phyloP scores from a whole-genome alignment of 2,888 invertebrate genomes.

The Drosophila infuscata region DNA sequence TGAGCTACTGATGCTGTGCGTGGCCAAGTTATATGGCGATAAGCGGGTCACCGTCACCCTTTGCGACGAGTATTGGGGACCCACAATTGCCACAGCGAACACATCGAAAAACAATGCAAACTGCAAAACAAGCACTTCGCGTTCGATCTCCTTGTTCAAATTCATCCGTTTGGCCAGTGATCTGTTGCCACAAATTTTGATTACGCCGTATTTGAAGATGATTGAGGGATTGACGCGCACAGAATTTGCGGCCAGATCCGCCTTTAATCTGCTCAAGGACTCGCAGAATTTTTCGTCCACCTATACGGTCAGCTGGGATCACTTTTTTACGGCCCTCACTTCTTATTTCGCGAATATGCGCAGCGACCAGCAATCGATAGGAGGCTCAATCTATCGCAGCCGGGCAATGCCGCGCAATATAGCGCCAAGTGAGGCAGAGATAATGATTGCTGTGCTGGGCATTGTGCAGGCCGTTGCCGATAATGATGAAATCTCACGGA shows the following conservation, averaged over 20 bases:
- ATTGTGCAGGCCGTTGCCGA: constrained; percentile 92
- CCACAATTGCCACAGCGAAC: constrained; percentile 68
- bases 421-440: constrained; percentile 93
- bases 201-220: constrained; percentile 95
- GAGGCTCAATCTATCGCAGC: constrained; percentile 88
- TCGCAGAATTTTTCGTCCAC: constrained; percentile 86
- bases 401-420: constrained; percentile 87
- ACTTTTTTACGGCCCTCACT: constrained; percentile 92
- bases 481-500: constrained; percentile 92
- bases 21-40: constrained; percentile 91
- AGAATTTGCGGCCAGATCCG: constrained; percentile 91
- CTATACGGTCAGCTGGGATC: constrained; percentile 91
- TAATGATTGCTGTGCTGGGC: constrained; percentile 92
- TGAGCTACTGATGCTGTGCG: constrained; percentile 92
- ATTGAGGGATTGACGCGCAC: constrained; percentile 92
- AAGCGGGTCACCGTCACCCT: constrained; percentile 90
- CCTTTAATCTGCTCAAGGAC: constrained; percentile 91
- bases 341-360: constrained; percentile 90
- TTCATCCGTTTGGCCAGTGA: constrained; percentile 96
- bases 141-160: constrained; percentile 93
- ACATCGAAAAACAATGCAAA: background rate
- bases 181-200: constrained; percentile 92
- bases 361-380: constrained; percentile 86
- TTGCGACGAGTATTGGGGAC: constrained; percentile 92
- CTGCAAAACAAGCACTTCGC: constrained; percentile 85